These are phyloP conservation scores for Polypterus bichir DNA, from an alignment of 2,113 vertebrate species.

Conservation along the genomic window DNA sequence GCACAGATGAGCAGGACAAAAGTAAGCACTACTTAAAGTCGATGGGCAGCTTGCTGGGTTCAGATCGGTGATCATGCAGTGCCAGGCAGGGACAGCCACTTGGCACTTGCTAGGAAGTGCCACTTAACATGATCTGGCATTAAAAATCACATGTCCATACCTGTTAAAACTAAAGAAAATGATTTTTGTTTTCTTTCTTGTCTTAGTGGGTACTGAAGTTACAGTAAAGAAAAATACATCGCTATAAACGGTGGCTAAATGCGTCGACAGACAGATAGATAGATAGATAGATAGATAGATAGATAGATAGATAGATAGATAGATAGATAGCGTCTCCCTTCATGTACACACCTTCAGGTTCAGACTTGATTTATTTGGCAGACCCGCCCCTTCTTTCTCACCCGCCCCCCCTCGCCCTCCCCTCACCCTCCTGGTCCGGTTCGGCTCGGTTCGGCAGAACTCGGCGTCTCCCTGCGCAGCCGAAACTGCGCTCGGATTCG, in stretches of 20 bases:
- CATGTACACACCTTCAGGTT: not conserved
- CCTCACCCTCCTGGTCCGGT: not conserved
- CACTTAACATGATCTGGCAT: too few species aligned
- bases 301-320: not conserved
- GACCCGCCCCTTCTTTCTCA: not conserved
- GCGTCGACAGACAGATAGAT: not conserved
- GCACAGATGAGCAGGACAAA: not conserved
- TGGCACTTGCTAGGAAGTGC: not conserved
- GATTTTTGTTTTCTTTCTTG: not conserved
- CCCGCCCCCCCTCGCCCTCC: not conserved
- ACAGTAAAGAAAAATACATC: too few species aligned
- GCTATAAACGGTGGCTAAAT: too few species aligned
- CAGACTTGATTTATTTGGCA: not conserved
- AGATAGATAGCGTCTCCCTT: not conserved
- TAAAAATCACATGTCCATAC: not conserved
- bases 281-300: not conserved
- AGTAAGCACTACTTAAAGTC: not conserved
- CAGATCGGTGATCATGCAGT: not conserved
- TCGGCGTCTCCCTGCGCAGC: not conserved
- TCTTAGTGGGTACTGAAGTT: too few species aligned
- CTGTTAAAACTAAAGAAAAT: not conserved
- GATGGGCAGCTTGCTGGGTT: not conserved
- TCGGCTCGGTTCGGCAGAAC: not conserved
- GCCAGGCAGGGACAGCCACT: not conserved
- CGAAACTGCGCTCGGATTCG: too few species aligned